Percentiles rank a stretch among this genome's conserved stretches.
Conservation (phyloP, 2,888 invertebrate species). For the Eulithis testata region DNA sequence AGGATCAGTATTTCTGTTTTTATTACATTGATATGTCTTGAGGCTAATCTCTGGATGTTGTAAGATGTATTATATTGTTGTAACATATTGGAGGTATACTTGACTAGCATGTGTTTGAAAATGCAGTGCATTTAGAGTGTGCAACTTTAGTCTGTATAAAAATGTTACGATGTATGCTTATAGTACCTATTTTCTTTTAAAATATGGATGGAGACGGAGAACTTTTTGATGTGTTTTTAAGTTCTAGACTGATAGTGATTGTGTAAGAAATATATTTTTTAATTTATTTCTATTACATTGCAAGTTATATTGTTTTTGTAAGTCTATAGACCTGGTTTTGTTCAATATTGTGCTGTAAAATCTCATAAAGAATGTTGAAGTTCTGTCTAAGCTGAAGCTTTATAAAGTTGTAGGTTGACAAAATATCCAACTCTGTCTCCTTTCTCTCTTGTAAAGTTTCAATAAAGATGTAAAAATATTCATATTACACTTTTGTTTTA, state of each 20-base stretch:
- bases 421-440: slow-evolving; percentile 43
- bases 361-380: slow-evolving; percentile 16
- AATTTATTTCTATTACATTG: slow-evolving; percentile 35
- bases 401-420: neutral
- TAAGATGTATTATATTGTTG: slow-evolving; percentile 53
- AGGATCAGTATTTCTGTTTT: slow-evolving; percentile 56
- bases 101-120: slow-evolving; percentile 52
- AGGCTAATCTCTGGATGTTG: slow-evolving; percentile 29
- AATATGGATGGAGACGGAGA: slow-evolving; percentile 50
- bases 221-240: slow-evolving; percentile 31
- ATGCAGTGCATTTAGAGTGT: slow-evolving; percentile 61
- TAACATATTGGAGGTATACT: slow-evolving; percentile 51
- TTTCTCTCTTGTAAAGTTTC: slow-evolving; percentile 56
- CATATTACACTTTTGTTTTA: slow-evolving; percentile 54
- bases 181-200: slow-evolving; percentile 59
- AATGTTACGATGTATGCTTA: slow-evolving; percentile 71
- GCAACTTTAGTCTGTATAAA: slow-evolving; percentile 77
- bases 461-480: slow-evolving; percentile 65
- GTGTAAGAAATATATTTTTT: slow-evolving; percentile 35
- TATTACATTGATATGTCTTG: slow-evolving; percentile 41
- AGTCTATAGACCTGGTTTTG: slow-evolving; percentile 24
- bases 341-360: slow-evolving; percentile 16
- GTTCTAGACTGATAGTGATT: slow-evolving; percentile 40
- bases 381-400: neutral
- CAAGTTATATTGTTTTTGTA: slow-evolving; percentile 32